phyloP scores from a whole-genome alignment of 2,888 invertebrate species.

The Marasmarcha lunaedactyla region DNA sequence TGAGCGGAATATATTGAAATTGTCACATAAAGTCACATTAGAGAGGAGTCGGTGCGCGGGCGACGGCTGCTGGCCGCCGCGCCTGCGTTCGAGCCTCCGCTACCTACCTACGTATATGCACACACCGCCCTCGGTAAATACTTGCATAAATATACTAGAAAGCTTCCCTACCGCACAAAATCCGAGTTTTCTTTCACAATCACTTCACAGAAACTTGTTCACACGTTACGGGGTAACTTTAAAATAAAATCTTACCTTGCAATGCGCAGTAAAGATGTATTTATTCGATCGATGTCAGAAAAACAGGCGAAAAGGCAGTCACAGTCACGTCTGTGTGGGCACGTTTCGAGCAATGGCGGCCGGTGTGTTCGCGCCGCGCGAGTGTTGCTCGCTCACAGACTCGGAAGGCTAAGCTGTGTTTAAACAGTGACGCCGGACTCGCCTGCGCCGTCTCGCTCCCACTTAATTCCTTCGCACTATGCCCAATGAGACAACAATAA shows the following conservation, averaged over 20 bases:
- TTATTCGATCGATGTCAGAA: conserved; percentile 56
- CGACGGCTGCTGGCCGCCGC: conserved; percentile 46
- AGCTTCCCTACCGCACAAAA: conserved; percentile 39
- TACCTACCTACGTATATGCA: conserved; percentile 35
- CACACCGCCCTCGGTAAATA: conserved; percentile 64
- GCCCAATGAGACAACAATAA: conserved; percentile 30
- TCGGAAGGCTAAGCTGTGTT: conserved; percentile 64
- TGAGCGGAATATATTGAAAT: conserved; percentile 43
- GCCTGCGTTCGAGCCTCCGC: conserved; percentile 41
- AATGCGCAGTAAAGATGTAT: conserved; percentile 64
- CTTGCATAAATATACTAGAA: conserved; percentile 66
- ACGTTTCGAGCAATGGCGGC: conserved; percentile 65
- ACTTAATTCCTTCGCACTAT: conserved; percentile 3
- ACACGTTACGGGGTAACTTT: conserved; percentile 50
- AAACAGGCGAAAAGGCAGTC: conserved; percentile 53
- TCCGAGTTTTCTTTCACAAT: conserved; percentile 27
- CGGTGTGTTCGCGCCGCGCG: conserved; percentile 44
- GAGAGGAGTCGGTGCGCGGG: conserved; percentile 45
- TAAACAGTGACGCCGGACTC: conserved; percentile 49
- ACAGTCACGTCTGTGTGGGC: conserved; percentile 63
- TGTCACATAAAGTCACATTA: conserved; percentile 45
- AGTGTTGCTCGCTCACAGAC: conserved; percentile 47
- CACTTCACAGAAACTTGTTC: conserved; percentile 40
- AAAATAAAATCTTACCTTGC: conserved; percentile 60
- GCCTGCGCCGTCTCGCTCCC: conserved; percentile 30